Percentiles rank a stretch among this genome's conserved stretches.
Conservation (phyloP, 2,113 vertebrate genomes). For the Bettongia penicillata region DNA sequence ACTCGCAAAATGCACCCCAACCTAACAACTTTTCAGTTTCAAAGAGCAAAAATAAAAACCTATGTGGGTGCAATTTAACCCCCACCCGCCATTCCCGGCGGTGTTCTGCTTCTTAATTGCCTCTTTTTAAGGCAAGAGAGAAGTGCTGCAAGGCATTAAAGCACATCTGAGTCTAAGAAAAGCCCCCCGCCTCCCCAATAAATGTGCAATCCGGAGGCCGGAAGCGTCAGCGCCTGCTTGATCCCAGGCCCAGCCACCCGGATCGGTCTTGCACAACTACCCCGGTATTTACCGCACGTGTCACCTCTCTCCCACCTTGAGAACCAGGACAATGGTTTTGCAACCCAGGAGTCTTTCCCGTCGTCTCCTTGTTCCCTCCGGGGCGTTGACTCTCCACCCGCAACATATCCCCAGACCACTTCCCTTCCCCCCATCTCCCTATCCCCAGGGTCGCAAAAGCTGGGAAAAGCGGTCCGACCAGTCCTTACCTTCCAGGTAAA, state of each 20-base stretch:
- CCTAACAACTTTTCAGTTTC: neutral
- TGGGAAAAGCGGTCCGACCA: fast-evolving
- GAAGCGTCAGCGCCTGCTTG: neutral
- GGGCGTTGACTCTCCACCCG: neutral
- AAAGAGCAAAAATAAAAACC: neutral
- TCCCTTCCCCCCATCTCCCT: neutral
- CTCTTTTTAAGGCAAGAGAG: neutral
- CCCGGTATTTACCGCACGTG: neutral
- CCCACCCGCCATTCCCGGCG: too few relatives aligned
- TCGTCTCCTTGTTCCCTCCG: fast-evolving
- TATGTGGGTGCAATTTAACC: neutral
- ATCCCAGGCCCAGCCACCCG: neutral
- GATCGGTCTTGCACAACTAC: neutral
- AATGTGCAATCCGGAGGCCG: neutral
- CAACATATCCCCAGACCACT: neutral
- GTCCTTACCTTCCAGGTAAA: constrained; percentile 94
- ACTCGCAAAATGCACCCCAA: neutral
- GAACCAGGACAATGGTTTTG: neutral
- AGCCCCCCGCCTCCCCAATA: neutral
- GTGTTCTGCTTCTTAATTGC: neutral
- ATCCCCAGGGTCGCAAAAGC: neutral
- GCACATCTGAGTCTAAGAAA: too few relatives aligned
- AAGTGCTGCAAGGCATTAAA: neutral
- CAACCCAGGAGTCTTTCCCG: neutral
- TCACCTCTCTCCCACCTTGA: neutral